Conservation (phyloP, 1,140 invertebrate species). For the Monomorium pharaonis region DNA sequence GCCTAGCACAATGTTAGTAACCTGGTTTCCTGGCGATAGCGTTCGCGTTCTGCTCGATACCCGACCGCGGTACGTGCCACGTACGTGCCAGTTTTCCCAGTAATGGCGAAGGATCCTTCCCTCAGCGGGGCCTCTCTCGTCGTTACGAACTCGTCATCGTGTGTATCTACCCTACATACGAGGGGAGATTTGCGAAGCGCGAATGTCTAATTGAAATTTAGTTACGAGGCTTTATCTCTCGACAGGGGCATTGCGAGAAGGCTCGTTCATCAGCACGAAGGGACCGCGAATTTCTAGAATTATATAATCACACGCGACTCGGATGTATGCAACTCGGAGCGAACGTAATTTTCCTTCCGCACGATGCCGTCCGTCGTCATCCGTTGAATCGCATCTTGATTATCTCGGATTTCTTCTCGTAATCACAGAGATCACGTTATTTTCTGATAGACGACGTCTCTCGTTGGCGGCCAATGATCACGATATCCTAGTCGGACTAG, state of each 20-base stretch:
- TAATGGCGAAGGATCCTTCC: not conserved
- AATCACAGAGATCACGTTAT: constrained; percentile 39
- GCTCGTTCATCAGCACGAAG: not conserved
- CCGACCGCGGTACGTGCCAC: constrained; percentile 2
- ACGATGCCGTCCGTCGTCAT: not conserved
- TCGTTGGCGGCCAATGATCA: constrained; percentile 29
- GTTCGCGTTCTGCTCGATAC: constrained; percentile 1
- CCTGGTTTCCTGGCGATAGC: constrained; percentile 24
- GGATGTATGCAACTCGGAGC: not conserved
- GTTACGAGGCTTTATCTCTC: not conserved
- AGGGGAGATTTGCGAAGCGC: not conserved
- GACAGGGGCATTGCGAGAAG: not conserved
- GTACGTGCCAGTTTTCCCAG: constrained; percentile 2
- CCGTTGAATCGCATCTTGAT: not conserved
- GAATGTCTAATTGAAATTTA: constrained; percentile 10
- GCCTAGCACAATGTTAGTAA: constrained; percentile 29
- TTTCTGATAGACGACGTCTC: constrained; percentile 2
- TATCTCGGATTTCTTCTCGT: not conserved
- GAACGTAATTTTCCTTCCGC: not conserved
- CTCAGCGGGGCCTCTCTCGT: not conserved
- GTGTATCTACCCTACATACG: too few species aligned
- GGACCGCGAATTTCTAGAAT: not conserved
- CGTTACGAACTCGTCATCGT: not conserved
- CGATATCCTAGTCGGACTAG: not conserved
- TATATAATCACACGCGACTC: constrained; percentile 1